Base-by-base conservation (phyloP, 2,888 invertebrate genomes). In the Cataglyphis cursor region DNA sequence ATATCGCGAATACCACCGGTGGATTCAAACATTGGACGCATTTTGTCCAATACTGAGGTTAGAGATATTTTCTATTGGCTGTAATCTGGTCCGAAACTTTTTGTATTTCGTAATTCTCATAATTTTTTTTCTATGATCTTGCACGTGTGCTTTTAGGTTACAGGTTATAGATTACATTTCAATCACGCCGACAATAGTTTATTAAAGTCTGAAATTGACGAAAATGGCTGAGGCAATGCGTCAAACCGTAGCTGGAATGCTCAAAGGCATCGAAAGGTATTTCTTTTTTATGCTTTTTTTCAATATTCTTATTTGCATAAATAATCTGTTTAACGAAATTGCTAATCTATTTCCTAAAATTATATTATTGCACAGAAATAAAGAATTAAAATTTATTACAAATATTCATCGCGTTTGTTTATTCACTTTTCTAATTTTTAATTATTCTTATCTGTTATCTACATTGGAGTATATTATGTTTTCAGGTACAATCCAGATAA, bases 401-500 rank as follows among this genome's bases (percentile, higher is more conserved):
- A 38, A 62, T 9, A n/a, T 21, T 70, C 54, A 54, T 21, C 24
- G 15, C 8, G 21, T n/a, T 54, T 28, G 0, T 4, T 24, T 15
- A 1, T 24, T 24, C 9, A 8, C 1, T 8, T 5, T 41, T 4
- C 35, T 21, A 54, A 57, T 57, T 38, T n/a, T 21, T 15, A 35
- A 48, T 31, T 70, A 10, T n/a, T 21, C 3, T 54, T n/a, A 21
- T 28, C 0, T 74, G 10, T 21, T 35, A 10, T 44, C 9, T 4
- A 21, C 21, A 24, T 0, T 12, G 8, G 21, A 51, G 5, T 54
- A 31, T 38, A 59, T 28, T n/a, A 6, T 80, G 1, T 44, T 95
- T 95, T 68, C 93, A 99, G 99, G 92, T 99, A 99, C 95, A 99
- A 99, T 95, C 99, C 99, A 28, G 98, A 99, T 85, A 99, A 99